phyloP scores from a whole-genome alignment of 2,888 invertebrate species.

The Lithophane ornitopus region DNA sequence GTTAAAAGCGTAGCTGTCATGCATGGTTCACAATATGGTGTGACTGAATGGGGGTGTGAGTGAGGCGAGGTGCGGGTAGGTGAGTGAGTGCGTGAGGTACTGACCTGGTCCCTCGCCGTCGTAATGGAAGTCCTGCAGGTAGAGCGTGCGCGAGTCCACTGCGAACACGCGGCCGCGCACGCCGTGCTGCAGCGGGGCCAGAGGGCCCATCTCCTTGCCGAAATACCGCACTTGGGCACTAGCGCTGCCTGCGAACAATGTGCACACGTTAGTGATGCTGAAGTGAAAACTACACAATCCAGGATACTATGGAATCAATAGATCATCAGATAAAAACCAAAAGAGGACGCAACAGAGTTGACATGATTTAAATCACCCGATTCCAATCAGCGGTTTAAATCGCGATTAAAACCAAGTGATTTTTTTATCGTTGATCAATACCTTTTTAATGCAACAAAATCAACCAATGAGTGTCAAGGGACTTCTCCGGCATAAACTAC shows the following conservation, averaged over 20 bases:
- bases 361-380: too few species aligned
- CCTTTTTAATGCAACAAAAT: too few species aligned
- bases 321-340: not conserved
- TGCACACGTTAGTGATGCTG: not conserved
- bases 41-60: not conserved
- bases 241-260: slow-evolving; percentile 48
- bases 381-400: too few species aligned
- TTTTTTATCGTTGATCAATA: too few species aligned
- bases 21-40: not conserved
- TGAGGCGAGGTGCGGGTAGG: not conserved
- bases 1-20: not conserved
- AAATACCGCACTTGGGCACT: slow-evolving; percentile 89
- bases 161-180: slow-evolving; percentile 96
- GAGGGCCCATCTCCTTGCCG: slow-evolving; percentile 94
- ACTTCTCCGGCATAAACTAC: too few species aligned
- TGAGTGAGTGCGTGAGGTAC: slow-evolving; percentile 52
- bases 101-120: slow-evolving; percentile 97
- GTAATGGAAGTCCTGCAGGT: slow-evolving; percentile 96
- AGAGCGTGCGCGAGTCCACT: slow-evolving; percentile 96
- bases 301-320: too few species aligned
- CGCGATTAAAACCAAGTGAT: too few species aligned
- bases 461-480: too few species aligned
- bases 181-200: slow-evolving; percentile 95
- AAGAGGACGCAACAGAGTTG: not conserved
- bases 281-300: not conserved